Evolutionary conservation across 2,113 vertebrate genomes (phyloP), one percentile per base, ranked within the genome.

Genomic region (Lagopus muta): DNA sequence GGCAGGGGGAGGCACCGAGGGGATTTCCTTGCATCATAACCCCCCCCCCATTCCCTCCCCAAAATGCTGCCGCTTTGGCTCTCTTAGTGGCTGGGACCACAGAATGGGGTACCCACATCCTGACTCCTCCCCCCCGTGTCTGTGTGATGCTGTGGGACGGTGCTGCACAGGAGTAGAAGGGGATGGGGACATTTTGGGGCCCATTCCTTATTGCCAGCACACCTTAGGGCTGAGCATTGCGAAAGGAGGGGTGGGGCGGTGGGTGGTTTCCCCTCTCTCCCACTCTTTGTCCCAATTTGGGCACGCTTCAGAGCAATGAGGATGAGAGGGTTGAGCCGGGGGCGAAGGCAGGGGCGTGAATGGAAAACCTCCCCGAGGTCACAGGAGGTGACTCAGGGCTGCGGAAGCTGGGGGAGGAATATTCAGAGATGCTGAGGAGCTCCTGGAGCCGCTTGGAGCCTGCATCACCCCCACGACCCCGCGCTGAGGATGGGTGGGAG

Each of bases 361-460:
- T 6, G 71, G 24, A 69, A 69, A 89, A 55, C 78, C 43, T 30
- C 17, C 21, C 69, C 0, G 4, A 15, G 72, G 66, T 12, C 47
- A 32, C 80, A 32, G 28, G 66, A 48, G 90, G 60, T 92, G 94
- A 89, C 93, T 95, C 96, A 92, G 0, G 0, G 75, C 82, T 89
- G 66, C 54, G 89, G 84, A 92, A 92, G 12, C 28, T 0, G 87
- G 84, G 84, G 91, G 89, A 89, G 82, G 94, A 55, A 54, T 57
- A 54, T 22, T 2, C 17, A 65, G 81, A 69, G 19, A 11, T 50
- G 89, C 47, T 74, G 93, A 4, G 75, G 75, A 72, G 87, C 32
- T 32, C 36, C 3, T 69, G 72, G 36, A 64, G 61, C 32, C 34
- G 4, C 73, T 47, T 66, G 71, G 52, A 45, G 38, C 72, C 67